Conservation (phyloP, 2,113 vertebrate species). For the Hemibagrus wyckioides region DNA sequence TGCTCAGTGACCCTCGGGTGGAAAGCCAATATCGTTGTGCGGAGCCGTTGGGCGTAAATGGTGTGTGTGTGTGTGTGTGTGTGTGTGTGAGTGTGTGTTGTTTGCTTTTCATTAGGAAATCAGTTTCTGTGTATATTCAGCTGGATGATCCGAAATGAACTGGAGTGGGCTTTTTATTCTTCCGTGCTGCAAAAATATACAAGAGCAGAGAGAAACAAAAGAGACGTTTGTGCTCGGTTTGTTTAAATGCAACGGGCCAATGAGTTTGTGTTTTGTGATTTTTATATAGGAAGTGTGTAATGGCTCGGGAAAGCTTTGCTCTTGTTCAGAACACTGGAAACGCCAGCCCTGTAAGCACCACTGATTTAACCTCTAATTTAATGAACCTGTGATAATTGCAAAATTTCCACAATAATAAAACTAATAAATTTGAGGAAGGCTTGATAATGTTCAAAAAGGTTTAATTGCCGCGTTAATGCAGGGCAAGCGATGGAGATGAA, state of each 20-base stretch:
- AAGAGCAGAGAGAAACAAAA: slow-evolving; percentile 37
- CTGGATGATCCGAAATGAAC: slow-evolving; percentile 50
- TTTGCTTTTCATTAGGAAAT: slow-evolving; percentile 59
- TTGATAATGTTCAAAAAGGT: slow-evolving; percentile 20
- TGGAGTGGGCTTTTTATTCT: slow-evolving; percentile 34
- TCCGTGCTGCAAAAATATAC: slow-evolving; percentile 44
- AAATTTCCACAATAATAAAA: slow-evolving; percentile 20
- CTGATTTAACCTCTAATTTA: slow-evolving; percentile 31
- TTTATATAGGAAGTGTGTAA: background rate
- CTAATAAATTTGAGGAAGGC: slow-evolving; percentile 11
- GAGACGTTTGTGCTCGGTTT: slow-evolving; percentile 26
- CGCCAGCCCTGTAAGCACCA: slow-evolving; percentile 5
- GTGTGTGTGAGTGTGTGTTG: slow-evolving; percentile 27
- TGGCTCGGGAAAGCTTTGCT: background rate
- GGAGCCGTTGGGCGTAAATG: slow-evolving; percentile 17
- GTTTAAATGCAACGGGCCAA: slow-evolving; percentile 35
- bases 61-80: slow-evolving; percentile 23
- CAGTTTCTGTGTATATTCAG: slow-evolving; percentile 57
- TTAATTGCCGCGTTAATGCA: slow-evolving; percentile 13
- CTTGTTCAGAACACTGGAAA: slow-evolving; percentile 23
- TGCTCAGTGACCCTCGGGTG: slow-evolving; percentile 24
- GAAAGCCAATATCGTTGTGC: slow-evolving; percentile 43
- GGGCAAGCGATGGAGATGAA: slow-evolving; percentile 24
- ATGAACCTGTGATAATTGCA: slow-evolving; percentile 43
- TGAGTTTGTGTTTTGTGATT: slow-evolving; percentile 38